phyloP scores from a whole-genome alignment of 2,797 vertebrate species.

The Sardinella longiceps region DNA sequence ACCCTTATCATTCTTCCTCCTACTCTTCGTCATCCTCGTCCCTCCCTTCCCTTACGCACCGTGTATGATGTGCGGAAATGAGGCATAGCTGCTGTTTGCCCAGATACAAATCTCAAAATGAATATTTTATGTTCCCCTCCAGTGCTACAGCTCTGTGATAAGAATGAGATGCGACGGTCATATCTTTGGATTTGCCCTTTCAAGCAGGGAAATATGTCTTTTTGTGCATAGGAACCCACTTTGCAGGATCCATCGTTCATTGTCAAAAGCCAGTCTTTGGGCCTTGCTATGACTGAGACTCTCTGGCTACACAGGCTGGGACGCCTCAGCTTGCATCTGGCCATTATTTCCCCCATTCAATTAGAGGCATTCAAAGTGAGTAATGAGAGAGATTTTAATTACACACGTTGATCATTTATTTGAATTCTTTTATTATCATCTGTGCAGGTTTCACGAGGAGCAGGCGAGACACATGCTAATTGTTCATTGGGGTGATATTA shows the following conservation, averaged over 20 bases:
- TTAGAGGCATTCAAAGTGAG: background rate
- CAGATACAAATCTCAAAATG: slow-evolving; percentile 18
- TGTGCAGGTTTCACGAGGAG: too few relatives aligned
- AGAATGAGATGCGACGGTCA: background rate
- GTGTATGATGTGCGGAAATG: background rate
- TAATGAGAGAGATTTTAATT: background rate
- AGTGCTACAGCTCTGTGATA: background rate
- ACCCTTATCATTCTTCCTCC: background rate
- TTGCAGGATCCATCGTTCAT: background rate
- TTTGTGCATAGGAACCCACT: background rate
- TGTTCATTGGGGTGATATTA: background rate
- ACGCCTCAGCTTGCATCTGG: background rate
- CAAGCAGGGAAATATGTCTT: background rate
- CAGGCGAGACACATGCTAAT: background rate
- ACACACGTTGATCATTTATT: background rate
- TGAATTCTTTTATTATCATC: background rate
- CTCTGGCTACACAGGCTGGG: background rate
- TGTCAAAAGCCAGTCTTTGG: background rate
- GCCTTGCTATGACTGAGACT: background rate
- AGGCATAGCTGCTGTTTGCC: slow-evolving; percentile 10
- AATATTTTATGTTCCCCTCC: slow-evolving; percentile 14
- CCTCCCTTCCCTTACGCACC: background rate
- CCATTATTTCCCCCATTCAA: background rate
- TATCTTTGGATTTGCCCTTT: slow-evolving; percentile 4
- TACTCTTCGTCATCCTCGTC: background rate